Base-by-base conservation (phyloP, 2,797 vertebrate species). In the Dipus sagitta region DNA sequence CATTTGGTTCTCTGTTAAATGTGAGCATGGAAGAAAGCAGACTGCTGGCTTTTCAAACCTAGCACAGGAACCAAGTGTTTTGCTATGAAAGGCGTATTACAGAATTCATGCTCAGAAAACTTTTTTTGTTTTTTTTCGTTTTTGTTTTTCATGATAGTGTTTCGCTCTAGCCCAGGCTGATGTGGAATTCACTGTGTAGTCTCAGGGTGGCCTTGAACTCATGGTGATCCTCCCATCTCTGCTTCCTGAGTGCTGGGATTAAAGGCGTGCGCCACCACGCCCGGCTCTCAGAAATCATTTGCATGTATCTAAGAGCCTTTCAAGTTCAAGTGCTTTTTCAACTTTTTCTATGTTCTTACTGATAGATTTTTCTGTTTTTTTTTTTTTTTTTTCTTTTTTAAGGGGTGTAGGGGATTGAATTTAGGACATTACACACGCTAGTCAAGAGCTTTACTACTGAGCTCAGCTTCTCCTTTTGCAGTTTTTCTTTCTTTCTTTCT, bases 61-160 rank as follows among this genome's bases (percentile, higher is more conserved):
- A 1, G 9, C 47, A 9, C 1, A 6, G 65, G 28, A 17, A 1
- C 3, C 2, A 11, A 38, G 9, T 58, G 62, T 30, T 15, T 10
- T 21, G 21, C 38, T 13, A 0, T 0, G 23, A 64, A 23, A 38
- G 13, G 13, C n/a, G 0, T 3, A 0, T 54, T 3, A 0, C 1
- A 0, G 0, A 1, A 8, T 38, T 32, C n/a, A 6, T 11, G 5
- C 62, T 79, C 2, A 1, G 47, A 54, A 14, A 23, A 21, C 3
- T 0, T 6, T 1, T 30, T 11, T 47, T 47, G 8, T 47, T 47
- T 47, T 47, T 47, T 47, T 47, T 47, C 9, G 8, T 47, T 47
- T 47, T 47, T 9, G 47, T 47, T 47, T 47, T 47, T 47, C 47
- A 47, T 9, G 47, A 7, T 47, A 47, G 47, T 9, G 47, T 47